Percentiles rank a stretch among this genome's conserved stretches.
Evolutionary conservation across 2,888 invertebrate species (phyloP).

Genomic region (Spodoptera littoralis): DNA sequence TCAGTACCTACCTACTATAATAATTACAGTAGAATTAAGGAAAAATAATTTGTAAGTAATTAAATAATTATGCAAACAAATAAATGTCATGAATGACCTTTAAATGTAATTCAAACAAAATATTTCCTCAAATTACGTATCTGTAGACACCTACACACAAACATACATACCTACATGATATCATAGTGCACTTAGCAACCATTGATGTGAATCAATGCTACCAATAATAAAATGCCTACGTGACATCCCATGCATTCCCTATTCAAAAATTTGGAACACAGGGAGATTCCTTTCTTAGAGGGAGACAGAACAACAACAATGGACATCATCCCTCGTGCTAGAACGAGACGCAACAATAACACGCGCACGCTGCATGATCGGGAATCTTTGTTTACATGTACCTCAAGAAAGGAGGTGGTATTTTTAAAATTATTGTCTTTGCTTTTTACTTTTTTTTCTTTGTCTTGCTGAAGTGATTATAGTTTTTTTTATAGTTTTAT

Average conservation of each 20-base stretch:
- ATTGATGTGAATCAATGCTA: conserved; percentile 3
- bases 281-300: conserved; percentile 38
- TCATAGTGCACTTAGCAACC: conserved; percentile 12
- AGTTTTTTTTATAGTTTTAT: too few relatives aligned
- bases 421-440: background rate
- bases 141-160: too few relatives aligned
- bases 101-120: too few relatives aligned
- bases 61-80: too few relatives aligned
- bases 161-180: background rate
- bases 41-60: too few relatives aligned
- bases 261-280: conserved; percentile 37
- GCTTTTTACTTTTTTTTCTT: too few relatives aligned
- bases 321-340: conserved; percentile 16
- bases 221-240: conserved; percentile 34
- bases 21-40: too few relatives aligned
- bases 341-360: conserved; percentile 64
- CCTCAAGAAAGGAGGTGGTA: background rate
- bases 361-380: conserved; percentile 58
- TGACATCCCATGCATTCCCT: conserved; percentile 39
- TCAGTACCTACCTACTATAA: too few relatives aligned
- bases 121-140: too few relatives aligned
- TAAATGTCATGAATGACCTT: too few relatives aligned
- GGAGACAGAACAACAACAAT: conserved; percentile 58
- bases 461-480: too few relatives aligned
- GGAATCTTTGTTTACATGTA: conserved; percentile 30